Percentiles rank a stretch among this genome's conserved stretches.
phyloP scores from a whole-genome alignment of 2,888 invertebrate species.

The Cheilosia vernalis region DNA sequence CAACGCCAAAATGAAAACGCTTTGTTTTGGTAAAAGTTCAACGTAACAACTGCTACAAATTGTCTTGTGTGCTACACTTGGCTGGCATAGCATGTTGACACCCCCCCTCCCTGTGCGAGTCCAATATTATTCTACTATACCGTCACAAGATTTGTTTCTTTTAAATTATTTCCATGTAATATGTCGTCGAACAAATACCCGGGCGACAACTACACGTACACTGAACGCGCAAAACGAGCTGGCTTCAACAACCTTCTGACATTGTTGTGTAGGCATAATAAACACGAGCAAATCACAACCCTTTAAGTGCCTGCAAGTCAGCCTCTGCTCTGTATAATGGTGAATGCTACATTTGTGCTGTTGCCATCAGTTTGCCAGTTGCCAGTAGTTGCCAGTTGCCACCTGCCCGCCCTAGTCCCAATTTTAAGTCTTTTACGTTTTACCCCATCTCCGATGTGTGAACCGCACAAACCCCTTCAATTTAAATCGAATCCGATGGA shows the following conservation, averaged over 20 bases:
- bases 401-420: conserved; percentile 53
- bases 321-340: conserved; percentile 22
- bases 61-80: conserved; percentile 59
- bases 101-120: conserved; percentile 35
- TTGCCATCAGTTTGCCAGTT: conserved; percentile 22
- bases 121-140: conserved; percentile 52
- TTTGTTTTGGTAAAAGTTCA: conserved; percentile 52
- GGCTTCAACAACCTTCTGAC: conserved; percentile 70
- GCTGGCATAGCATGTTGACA: conserved; percentile 63
- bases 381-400: conserved; percentile 11
- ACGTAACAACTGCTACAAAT: conserved; percentile 72
- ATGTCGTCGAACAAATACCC: conserved; percentile 74
- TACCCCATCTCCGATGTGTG: conserved; percentile 12
- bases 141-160: conserved; percentile 71
- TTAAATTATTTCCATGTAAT: conserved; percentile 75
- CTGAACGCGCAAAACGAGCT: conserved; percentile 47
- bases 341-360: conserved; percentile 53
- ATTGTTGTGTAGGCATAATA: conserved; percentile 75
- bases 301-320: conserved; percentile 71
- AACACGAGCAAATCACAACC: conserved; percentile 74
- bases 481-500: conserved; percentile 73
- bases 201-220: conserved; percentile 68
- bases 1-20: conserved; percentile 32
- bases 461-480: conserved; percentile 64
- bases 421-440: conserved; percentile 20